Conservation (phyloP, 2,113 vertebrate genomes). For the Rutilus rutilus region DNA sequence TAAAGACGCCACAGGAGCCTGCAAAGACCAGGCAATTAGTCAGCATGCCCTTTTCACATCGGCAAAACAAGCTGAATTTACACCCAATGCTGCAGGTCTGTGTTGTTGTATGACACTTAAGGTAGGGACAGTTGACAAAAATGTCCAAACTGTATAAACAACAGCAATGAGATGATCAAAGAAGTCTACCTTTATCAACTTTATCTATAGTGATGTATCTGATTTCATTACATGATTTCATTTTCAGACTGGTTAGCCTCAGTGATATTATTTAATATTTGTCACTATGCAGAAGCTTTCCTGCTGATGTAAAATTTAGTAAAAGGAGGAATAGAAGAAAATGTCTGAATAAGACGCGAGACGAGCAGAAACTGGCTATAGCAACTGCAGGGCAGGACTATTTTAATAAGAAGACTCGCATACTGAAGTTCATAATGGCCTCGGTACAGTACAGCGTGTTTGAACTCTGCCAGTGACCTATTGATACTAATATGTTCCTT, state of each 20-base stretch:
- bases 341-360: not conserved
- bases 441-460: not conserved
- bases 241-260: not conserved
- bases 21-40: slow-evolving; percentile 57
- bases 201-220: not conserved
- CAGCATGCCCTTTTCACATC: slow-evolving; percentile 53
- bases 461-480: not conserved
- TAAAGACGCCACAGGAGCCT: slow-evolving; percentile 53
- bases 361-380: not conserved
- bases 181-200: too few relatives aligned
- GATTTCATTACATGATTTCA: not conserved
- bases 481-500: not conserved
- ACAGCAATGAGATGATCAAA: not conserved
- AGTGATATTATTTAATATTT: not conserved
- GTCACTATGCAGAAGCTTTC: not conserved
- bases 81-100: slow-evolving; percentile 41
- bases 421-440: not conserved
- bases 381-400: not conserved
- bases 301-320: not conserved
- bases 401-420: not conserved
- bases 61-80: slow-evolving; percentile 51
- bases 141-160: not conserved
- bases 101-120: slow-evolving; percentile 35
- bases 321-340: not conserved
- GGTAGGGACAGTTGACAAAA: not conserved